Conservation (phyloP, 2,888 invertebrate genomes). For the Drosophila macrothrix region DNA sequence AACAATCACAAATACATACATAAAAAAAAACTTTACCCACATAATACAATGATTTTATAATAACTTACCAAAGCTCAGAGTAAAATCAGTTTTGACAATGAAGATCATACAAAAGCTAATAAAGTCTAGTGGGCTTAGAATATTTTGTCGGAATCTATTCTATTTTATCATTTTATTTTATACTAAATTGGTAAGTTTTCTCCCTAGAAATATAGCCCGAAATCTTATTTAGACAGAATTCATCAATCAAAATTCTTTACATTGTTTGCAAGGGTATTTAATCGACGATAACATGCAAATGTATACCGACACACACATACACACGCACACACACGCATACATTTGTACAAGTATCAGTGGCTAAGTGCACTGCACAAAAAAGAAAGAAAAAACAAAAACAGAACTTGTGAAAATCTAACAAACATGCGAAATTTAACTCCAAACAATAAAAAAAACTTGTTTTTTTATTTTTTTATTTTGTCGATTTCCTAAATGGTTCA, state of each 20-base stretch:
- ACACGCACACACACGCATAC: background rate
- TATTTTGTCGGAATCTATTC: background rate
- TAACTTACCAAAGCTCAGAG: background rate
- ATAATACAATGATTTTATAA: background rate
- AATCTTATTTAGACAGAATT: background rate
- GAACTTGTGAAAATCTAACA: slow-evolving; percentile 24
- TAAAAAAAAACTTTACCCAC: background rate
- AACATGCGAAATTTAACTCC: slow-evolving; percentile 20
- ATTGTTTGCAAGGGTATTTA: background rate
- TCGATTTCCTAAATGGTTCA: slow-evolving; percentile 1
- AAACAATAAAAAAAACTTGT: background rate
- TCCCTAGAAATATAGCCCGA: background rate
- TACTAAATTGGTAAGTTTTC: background rate
- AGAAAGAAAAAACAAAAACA: background rate
- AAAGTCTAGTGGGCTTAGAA: background rate
- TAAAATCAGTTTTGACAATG: background rate
- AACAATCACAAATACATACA: slow-evolving; percentile 1
- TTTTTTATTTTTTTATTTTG: slow-evolving; percentile 12
- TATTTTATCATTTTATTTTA: background rate
- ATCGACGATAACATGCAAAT: background rate
- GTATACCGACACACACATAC: no score
- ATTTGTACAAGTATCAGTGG: background rate
- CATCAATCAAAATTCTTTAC: background rate
- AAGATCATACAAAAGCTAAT: background rate
- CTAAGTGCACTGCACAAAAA: slow-evolving; percentile 1